Base-by-base conservation (phyloP, 1,140 invertebrate genomes). In the Drosophila mayri region DNA sequence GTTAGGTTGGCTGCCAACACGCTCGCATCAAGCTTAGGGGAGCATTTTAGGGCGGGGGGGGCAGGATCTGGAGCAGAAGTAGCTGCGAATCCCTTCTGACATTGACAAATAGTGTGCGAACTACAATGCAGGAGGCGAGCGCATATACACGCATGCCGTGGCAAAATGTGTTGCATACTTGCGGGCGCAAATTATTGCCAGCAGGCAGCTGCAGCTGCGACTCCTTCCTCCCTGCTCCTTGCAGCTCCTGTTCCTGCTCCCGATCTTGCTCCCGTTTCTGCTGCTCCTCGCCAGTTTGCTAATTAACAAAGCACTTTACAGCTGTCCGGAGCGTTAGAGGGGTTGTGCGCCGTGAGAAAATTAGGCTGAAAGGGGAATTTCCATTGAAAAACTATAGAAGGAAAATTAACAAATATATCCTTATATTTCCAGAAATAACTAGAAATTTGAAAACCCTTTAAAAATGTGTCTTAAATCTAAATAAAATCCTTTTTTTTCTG, bases 221-320 rank as follows among this genome's bases (percentile, higher is more conserved):
- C 62, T 54, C 30, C 44, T 35, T 4, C 10, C 43, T 14, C 49
- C 28, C n/a, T 18, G 12, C 22, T 46, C 30, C 18, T 10, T 44
- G 38, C 63, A 40, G 47, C 40, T 70, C 49, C 46, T 32, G 54
- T 6, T 46, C 6, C 37, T 50, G 20, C 61, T 28, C 2, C 25
- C 4, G 7, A 18, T 20, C 11, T 32, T 18, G 8, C 47, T 47
- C 32, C 41, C 14, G 22, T 9, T 67, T 5, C 43, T 67, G 52
- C 41, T 28, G 16, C 57, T 50, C 55, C 37, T 41, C 71, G 77
- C 81, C 81, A 80, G 73, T 85, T 85, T 88, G 85, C 84, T 88
- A 88, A 88, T 88, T 88, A 88, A 88, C 84, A 85, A 90, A 90
- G 84, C 85, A 88, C 84, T 88, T 90, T 90, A 75, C 85, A 90